Evolutionary conservation across 2,797 vertebrate genomes (phyloP), one percentile per base, ranked within the genome.

Genomic region (Astyanax mexicanus): DNA sequence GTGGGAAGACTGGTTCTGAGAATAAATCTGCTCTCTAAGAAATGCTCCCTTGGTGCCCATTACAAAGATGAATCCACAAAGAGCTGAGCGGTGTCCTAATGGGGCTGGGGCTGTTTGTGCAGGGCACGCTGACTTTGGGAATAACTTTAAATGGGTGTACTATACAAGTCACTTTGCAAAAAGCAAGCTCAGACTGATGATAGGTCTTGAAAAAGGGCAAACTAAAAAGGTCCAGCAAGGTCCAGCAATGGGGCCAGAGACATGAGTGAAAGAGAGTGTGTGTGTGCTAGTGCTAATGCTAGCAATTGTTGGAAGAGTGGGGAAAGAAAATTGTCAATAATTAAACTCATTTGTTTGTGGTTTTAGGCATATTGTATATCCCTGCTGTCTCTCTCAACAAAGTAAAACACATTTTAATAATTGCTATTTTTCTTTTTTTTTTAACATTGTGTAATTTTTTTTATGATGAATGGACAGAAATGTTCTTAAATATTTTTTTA

Each of bases 111-210:
- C 21, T 15, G 51, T 74, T 69, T 45, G 40, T 72, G 79, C 55
- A 60, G 42, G 15, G 52, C 10, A 47, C 49, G 61, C 27, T 49
- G 61, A 76, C 52, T 55, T 40, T n/a, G 27, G 44, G n/a, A 37
- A 45, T 72, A 19, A 35, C 37, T 35, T 61, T 77, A 65, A 84
- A 74, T 62, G 35, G 32, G n/a, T 25, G 3, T 65, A 62, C 57
- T 47, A 32, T 78, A 79, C 86, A n/a, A n/a, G 84, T 84, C 81
- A 81, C 17, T 73, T n/a, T 72, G 58, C 54, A 15, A 58, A 7
- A 58, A n/a, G 15, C 27, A n/a, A 58, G 19, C 44, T 65, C 15
- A 54, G 55, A 19, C 75, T 17, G 10, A 73, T 75, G 76, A 85
- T 79, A 32, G 29, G n/a, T n/a, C 29, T 2, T 1, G 72, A 44